A percentile compares a stretch with the other conserved stretches of the same genome.
These are phyloP conservation scores for Meandrina meandrites DNA, from an alignment of 92 coral and sea anemone genomes.

Conservation along the genomic window DNA sequence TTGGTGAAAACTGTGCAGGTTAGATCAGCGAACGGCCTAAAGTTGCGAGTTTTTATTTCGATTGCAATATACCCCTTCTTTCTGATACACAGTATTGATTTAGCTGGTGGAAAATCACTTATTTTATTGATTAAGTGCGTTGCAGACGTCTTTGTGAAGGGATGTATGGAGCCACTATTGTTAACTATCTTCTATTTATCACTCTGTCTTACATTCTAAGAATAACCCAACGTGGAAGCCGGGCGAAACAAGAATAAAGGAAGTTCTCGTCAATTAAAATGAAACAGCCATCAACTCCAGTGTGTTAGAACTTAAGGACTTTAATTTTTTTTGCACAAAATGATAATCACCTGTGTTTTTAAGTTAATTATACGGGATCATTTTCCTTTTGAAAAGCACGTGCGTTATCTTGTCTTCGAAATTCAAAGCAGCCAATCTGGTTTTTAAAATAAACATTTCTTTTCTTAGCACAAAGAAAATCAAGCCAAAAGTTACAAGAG, in stretches of 20 bases:
- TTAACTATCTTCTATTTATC: conserved; percentile 46
- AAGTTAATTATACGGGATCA: conserved; percentile 32
- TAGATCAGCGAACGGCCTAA: neutral
- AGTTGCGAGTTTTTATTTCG: neutral
- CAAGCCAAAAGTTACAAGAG: conserved; percentile 13
- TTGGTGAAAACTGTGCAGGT: neutral
- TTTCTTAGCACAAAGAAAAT: conserved; percentile 16
- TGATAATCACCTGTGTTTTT: conserved; percentile 33
- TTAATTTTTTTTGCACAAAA: conserved; percentile 1
- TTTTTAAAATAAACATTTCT: conserved; percentile 32
- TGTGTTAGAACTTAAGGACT: conserved; percentile 4
- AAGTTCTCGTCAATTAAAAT: conserved; percentile 25
- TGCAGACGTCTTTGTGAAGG: conserved; percentile 29
- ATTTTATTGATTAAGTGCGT: conserved; percentile 40
- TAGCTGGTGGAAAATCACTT: conserved; percentile 45
- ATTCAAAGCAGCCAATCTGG: conserved; percentile 44
- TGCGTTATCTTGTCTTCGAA: conserved; percentile 26
- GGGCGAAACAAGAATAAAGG: conserved; percentile 11
- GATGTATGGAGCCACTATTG: conserved; percentile 24
- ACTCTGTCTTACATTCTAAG: conserved; percentile 25
- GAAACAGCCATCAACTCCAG: conserved; percentile 24
- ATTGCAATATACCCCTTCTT: conserved; percentile 9
- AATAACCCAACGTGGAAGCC: conserved; percentile 24
- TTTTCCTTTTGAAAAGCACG: conserved; percentile 41
- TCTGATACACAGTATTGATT: conserved; percentile 31